Percentiles rank a stretch among this genome's conserved stretches.
Evolutionary conservation across 2,888 invertebrate genomes (phyloP).

Genomic region (Lasioglossum figueresi): DNA sequence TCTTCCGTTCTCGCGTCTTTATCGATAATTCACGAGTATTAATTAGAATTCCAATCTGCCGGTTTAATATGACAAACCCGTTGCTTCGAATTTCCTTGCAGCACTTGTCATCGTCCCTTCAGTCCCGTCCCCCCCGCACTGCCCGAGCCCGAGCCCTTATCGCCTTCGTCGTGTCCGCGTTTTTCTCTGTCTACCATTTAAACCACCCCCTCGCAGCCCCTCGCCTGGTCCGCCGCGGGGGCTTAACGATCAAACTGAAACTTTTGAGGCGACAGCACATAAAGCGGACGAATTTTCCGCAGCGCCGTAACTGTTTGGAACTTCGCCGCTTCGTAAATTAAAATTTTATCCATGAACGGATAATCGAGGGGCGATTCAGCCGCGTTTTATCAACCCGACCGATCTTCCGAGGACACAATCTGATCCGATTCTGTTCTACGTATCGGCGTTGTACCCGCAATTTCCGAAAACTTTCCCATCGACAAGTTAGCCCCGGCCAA

Average conservation of each 20-base stretch:
- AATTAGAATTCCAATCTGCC: constrained; percentile 79
- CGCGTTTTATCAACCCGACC: constrained; percentile 55
- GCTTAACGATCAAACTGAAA: constrained; percentile 72
- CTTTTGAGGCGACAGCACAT: constrained; percentile 65
- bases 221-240: constrained; percentile 41
- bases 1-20: constrained; percentile 44
- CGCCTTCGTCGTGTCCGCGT: background rate
- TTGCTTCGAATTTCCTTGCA: constrained; percentile 38
- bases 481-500: constrained; percentile 1
- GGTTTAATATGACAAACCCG: constrained; percentile 68
- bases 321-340: constrained; percentile 69
- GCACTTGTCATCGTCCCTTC: constrained; percentile 34
- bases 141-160: background rate
- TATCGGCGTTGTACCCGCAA: constrained; percentile 3
- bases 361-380: constrained; percentile 70
- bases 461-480: constrained; percentile 10
- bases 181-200: constrained; percentile 18
- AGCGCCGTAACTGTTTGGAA: constrained; percentile 63
- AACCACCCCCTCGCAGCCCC: constrained; percentile 38
- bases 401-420: constrained; percentile 24
- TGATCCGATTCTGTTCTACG: constrained; percentile 36
- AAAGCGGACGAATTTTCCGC: constrained; percentile 66
- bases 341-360: constrained; percentile 71
- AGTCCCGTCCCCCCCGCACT: background rate
- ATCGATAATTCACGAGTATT: constrained; percentile 76